These are phyloP conservation scores for Caenorhabditis angaria DNA, from an alignment of 2,888 invertebrate species.

Conservation along the genomic window DNA sequence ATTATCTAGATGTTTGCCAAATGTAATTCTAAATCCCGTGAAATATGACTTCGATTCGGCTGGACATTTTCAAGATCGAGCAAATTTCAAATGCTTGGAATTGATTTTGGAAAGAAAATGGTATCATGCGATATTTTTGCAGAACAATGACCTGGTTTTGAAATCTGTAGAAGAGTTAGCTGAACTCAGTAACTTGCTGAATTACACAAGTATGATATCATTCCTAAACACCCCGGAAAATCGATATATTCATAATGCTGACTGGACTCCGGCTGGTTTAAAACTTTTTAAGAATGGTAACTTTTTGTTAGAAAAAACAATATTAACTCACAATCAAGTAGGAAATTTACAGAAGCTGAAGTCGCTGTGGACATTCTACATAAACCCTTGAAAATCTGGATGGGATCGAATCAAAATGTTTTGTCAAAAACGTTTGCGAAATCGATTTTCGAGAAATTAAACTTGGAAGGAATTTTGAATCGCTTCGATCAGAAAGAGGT, in stretches of 20 bases:
- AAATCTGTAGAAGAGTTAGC: neutral
- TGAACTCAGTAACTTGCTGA: neutral
- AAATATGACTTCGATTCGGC: constrained; percentile 23
- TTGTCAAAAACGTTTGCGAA: neutral
- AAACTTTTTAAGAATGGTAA: constrained; percentile 4
- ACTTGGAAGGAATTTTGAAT: constrained; percentile 6
- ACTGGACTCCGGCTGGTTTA: too few relatives aligned
- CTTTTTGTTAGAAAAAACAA: too few relatives aligned
- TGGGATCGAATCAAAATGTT: neutral
- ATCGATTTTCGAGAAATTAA: constrained; percentile 6
- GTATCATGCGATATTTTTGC: constrained; percentile 26
- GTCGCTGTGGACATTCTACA: neutral
- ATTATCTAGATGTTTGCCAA: constrained; percentile 16
- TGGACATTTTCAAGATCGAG: constrained; percentile 33
- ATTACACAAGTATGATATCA: neutral
- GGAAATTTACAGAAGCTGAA: neutral
- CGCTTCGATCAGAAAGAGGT: constrained; percentile 1
- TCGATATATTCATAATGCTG: neutral
- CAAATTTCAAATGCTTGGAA: constrained; percentile 30
- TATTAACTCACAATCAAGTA: too few relatives aligned
- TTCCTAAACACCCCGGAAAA: neutral
- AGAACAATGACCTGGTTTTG: constrained; percentile 1
- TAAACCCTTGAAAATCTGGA: neutral
- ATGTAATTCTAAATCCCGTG: constrained; percentile 25
- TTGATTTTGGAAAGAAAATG: constrained; percentile 22